Evolutionary conservation across 2,797 vertebrate species (phyloP).

Genomic region (Chrosomus eos): DNA sequence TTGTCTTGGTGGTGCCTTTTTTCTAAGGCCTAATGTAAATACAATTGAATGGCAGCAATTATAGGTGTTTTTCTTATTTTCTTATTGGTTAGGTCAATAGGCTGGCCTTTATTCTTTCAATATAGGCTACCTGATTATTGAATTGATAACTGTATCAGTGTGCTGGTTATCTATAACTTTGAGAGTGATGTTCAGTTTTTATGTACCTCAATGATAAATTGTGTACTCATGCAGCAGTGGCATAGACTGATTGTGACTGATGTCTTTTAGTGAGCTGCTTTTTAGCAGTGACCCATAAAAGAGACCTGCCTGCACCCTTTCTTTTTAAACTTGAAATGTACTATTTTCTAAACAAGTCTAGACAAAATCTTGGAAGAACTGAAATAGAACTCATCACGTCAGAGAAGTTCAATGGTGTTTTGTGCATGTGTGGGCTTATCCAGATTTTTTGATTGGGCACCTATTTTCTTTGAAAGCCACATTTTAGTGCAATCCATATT

Average conservation of each 20-base stretch:
- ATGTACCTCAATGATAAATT: background rate
- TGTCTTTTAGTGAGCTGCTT: background rate
- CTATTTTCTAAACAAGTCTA: conserved; percentile 9
- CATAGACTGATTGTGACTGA: conserved; percentile 12
- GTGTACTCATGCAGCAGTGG: conserved; percentile 1
- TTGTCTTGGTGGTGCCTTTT: background rate
- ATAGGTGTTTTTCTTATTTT: background rate
- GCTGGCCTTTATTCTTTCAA: background rate
- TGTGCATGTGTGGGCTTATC: background rate
- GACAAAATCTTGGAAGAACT: background rate
- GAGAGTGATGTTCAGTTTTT: background rate
- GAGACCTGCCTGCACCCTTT: background rate
- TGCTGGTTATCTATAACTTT: background rate
- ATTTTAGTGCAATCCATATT: background rate
- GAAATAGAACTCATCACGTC: background rate
- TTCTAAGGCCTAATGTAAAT: conserved; percentile 25
- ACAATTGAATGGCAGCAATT: conserved; percentile 38
- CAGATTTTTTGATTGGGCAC: background rate
- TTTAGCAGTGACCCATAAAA: conserved; percentile 21
- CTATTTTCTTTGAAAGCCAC: background rate
- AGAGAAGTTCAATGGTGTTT: background rate
- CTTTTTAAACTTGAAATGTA: background rate
- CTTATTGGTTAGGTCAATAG: background rate
- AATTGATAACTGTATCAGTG: background rate
- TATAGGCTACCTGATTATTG: background rate